phyloP scores from a whole-genome alignment of 2,797 vertebrate genomes.

The Anisognathus igniventris region DNA sequence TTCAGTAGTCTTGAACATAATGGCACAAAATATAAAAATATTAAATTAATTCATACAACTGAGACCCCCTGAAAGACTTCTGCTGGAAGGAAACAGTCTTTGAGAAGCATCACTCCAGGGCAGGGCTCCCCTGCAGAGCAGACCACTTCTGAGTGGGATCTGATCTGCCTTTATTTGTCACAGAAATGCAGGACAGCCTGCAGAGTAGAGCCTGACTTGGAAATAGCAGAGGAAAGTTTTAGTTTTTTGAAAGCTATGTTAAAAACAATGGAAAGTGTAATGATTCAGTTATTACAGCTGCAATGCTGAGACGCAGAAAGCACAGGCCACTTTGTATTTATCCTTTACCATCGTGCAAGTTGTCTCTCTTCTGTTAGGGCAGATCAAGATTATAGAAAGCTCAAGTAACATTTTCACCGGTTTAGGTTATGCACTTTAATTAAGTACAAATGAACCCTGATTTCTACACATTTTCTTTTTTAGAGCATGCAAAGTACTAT shows the following conservation, averaged over 20 bases:
- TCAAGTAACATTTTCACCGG: not conserved
- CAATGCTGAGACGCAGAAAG: not conserved
- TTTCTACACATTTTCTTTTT: not conserved
- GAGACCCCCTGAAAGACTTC: not conserved
- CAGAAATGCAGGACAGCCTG: not conserved
- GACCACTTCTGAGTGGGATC: not conserved
- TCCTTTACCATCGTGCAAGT: rapidly evolving
- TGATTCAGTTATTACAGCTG: not conserved
- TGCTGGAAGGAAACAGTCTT: not conserved
- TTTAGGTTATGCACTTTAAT: not conserved
- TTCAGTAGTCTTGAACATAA: not conserved
- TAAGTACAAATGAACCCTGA: not conserved
- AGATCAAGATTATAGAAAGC: not conserved
- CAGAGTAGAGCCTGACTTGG: not conserved
- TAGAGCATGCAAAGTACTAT: not conserved
- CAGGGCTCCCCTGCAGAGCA: not conserved
- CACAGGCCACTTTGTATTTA: too few species aligned
- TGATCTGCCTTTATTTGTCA: not conserved
- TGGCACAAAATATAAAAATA: not conserved
- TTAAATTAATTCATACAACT: not conserved
- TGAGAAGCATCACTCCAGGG: not conserved
- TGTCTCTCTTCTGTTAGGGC: not conserved
- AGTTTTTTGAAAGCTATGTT: not conserved
- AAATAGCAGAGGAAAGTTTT: not conserved
- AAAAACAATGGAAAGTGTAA: not conserved